Evolutionary conservation across 2,113 vertebrate species (phyloP), one percentile per base, ranked within the genome.

Genomic region (Orcinus orca): DNA sequence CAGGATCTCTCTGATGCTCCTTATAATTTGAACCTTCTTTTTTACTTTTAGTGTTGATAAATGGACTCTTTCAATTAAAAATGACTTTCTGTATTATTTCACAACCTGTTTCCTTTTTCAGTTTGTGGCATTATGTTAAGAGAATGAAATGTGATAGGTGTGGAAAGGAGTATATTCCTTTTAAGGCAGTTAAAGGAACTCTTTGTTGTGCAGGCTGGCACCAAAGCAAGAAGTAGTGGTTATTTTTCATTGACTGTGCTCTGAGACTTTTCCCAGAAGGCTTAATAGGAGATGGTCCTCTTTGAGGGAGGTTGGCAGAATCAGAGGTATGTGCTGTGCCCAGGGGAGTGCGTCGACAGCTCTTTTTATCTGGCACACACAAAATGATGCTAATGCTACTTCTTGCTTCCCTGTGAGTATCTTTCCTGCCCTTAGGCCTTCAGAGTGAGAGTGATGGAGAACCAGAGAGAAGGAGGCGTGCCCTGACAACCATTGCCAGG

Each of bases 401-500:
- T 33, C 41, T 21, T 74, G 94, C 74, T 74, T 65, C 36, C 65
- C 44, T 23, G 44, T 76, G 33, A 68, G 23, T 44, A 2, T 70
- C 70, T 47, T 83, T 86, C 79, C 73, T 90, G 63, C 65, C 65
- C 63, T 70, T 31, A 74, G 85, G 82, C 58, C 60, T 92, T 71
- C 15, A 29, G 53, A 91, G 38, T 33, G 20, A 88, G 25, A n/a
- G 21, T 50, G 76, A 58, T 15, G 68, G 82, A 88, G 73, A 90
- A 60, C 8, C 25, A 9, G 33, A 95, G 77, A 55, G 79, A 65
- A 68, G 50, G 47, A 55, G 33, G 58, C 1, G 0, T 50, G 73
- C 25, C 68, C 73, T 91, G 93, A 79, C 53, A 77, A 88, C 93
- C 47, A 82, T 13, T 9, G 4, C 67, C 77, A 88, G 85, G 82